These are phyloP conservation scores for Sula dactylatra DNA, from an alignment of 2,113 vertebrate genomes.

Conservation along the genomic window DNA sequence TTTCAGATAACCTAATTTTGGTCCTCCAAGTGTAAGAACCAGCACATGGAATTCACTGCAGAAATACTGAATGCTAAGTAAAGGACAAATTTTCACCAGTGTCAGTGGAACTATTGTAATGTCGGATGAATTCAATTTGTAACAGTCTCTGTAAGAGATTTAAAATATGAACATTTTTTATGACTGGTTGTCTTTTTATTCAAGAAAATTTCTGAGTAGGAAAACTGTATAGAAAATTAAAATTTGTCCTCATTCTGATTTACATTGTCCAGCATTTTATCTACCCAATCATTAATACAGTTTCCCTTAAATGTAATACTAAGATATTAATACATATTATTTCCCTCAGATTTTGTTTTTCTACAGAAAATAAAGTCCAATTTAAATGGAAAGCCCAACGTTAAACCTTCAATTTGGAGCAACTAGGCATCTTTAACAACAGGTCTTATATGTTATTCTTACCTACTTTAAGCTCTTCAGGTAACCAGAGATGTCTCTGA, in stretches of 20 bases:
- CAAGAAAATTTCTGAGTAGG: not conserved
- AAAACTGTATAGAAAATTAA: not conserved
- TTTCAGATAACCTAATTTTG: not conserved
- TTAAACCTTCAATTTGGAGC: not conserved
- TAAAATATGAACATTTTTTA: not conserved
- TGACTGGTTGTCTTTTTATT: not conserved
- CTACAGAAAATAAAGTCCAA: not conserved
- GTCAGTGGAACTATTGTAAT: not conserved
- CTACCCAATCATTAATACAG: not conserved
- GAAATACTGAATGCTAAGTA: not conserved
- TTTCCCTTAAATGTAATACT: not conserved
- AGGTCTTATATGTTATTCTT: not conserved
- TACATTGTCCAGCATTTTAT: not conserved
- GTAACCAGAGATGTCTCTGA: not conserved
- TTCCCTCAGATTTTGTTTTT: not conserved
- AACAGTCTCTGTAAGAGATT: not conserved
- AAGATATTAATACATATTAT: not conserved
- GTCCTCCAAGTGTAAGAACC: not conserved
- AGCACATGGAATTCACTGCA: not conserved
- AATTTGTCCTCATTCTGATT: not conserved
- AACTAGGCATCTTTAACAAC: not conserved
- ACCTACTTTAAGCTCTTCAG: not conserved
- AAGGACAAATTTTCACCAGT: not conserved
- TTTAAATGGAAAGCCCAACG: not conserved
- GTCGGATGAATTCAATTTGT: not conserved